A percentile compares a stretch with the other conserved stretches of the same genome.
Evolutionary conservation across 2,888 invertebrate genomes (phyloP).

Genomic region (Trachelus stipa): DNA sequence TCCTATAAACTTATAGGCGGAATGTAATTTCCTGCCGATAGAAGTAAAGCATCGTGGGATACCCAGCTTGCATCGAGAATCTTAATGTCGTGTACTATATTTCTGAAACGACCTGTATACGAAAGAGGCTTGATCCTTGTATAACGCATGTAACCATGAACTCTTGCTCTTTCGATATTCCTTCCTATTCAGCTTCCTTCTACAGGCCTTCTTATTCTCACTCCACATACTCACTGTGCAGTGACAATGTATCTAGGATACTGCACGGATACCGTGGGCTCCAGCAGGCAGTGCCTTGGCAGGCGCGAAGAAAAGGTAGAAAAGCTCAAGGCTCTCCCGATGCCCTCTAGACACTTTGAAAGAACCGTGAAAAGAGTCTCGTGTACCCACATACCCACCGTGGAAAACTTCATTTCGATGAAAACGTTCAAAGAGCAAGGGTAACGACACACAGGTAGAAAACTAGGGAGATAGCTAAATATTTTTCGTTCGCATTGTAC

Average conservation of each 20-base stretch:
- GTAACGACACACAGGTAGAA: background rate
- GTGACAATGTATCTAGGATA: background rate
- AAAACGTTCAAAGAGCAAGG: background rate
- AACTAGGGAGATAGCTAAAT: background rate
- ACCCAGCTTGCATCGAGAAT: background rate
- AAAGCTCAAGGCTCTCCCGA: background rate
- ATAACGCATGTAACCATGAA: background rate
- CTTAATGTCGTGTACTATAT: background rate
- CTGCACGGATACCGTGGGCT: background rate
- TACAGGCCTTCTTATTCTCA: background rate
- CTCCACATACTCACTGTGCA: background rate
- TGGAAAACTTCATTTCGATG: background rate
- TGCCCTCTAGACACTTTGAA: background rate
- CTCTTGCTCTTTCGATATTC: background rate
- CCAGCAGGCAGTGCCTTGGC: background rate
- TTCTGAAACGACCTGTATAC: background rate
- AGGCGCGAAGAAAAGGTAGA: background rate
- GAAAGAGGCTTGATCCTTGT: background rate
- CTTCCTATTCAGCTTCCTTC: background rate
- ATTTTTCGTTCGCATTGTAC: background rate
- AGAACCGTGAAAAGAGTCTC: background rate
- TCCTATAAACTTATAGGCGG: background rate
- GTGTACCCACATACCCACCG: background rate
- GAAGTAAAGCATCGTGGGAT: background rate
- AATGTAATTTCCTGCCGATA: background rate